Conservation (phyloP, 2,888 invertebrate genomes). For the Sthenelais limicola region DNA sequence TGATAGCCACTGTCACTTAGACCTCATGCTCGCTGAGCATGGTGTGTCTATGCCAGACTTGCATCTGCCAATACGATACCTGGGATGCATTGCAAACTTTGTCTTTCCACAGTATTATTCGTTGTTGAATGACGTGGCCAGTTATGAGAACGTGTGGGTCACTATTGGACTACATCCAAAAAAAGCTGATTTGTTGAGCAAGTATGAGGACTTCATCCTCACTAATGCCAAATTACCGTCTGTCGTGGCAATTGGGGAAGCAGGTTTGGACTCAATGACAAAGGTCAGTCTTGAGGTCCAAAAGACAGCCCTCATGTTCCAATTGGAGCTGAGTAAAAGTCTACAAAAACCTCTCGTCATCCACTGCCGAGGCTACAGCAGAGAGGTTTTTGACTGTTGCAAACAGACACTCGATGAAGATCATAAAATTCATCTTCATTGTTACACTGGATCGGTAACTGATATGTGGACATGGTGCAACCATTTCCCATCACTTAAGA, state of each 20-base stretch:
- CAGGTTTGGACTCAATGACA: neutral
- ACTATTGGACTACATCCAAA: conserved; percentile 3
- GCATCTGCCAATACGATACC: neutral
- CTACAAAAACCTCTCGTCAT: neutral
- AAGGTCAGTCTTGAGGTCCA: neutral
- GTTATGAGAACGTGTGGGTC: neutral
- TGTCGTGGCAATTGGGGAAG: conserved; percentile 1
- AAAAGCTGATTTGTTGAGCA: neutral
- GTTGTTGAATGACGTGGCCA: neutral
- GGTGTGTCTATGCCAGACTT: neutral
- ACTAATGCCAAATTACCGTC: too few relatives aligned
- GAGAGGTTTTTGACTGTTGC: neutral
- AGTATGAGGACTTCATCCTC: too few relatives aligned
- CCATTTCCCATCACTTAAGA: neutral
- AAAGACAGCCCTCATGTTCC: neutral
- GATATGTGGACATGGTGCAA: neutral
- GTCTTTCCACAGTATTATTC: neutral
- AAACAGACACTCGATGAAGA: neutral
- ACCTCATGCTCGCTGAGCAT: neutral
- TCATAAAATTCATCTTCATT: conserved; percentile 1
- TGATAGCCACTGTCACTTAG: conserved; percentile 10
- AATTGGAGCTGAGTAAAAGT: neutral
- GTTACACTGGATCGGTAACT: neutral
- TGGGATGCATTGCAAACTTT: neutral
- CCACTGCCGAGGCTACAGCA: neutral